phyloP scores from a whole-genome alignment of 2,797 vertebrate species.

The Microchirus variegatus region DNA sequence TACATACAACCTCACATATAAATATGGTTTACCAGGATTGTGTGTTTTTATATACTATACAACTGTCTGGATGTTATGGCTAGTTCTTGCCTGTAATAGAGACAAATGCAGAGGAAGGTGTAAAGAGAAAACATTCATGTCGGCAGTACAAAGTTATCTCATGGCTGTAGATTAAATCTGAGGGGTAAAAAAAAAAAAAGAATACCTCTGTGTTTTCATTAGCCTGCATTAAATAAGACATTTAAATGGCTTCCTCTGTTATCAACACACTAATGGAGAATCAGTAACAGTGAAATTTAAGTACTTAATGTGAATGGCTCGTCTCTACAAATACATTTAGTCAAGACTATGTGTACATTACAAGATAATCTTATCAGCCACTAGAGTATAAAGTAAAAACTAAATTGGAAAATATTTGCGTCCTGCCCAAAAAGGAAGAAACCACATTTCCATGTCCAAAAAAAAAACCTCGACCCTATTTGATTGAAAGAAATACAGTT shows the following conservation, averaged over 20 bases:
- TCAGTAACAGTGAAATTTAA: not conserved
- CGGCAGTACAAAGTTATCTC: conserved; percentile 16
- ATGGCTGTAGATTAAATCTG: conserved; percentile 11
- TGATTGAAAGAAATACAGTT: not conserved
- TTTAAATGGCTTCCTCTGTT: not conserved
- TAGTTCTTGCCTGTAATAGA: conserved; percentile 27
- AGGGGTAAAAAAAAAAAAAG: not conserved
- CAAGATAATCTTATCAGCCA: not conserved
- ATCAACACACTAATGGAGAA: conserved; percentile 11
- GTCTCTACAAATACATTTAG: not conserved
- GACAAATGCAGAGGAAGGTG: conserved; percentile 30
- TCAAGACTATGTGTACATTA: not conserved
- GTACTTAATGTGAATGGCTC: not conserved
- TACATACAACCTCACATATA: conserved; percentile 3
- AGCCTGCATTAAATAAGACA: conserved; percentile 21
- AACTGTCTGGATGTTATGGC: conserved; percentile 18
- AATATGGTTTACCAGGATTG: conserved; percentile 37
- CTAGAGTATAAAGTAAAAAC: not conserved
- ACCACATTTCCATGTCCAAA: not conserved
- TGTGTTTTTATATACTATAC: conserved; percentile 32
- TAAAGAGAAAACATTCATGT: conserved; percentile 6
- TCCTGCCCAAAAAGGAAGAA: too few relatives aligned
- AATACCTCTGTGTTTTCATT: conserved; percentile 32
- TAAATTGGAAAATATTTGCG: too few relatives aligned
- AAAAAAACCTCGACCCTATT: not conserved